A percentile compares a stretch with the other conserved stretches of the same genome.
Evolutionary conservation across 2,113 vertebrate genomes (phyloP).

Genomic region (Indicator indicator): DNA sequence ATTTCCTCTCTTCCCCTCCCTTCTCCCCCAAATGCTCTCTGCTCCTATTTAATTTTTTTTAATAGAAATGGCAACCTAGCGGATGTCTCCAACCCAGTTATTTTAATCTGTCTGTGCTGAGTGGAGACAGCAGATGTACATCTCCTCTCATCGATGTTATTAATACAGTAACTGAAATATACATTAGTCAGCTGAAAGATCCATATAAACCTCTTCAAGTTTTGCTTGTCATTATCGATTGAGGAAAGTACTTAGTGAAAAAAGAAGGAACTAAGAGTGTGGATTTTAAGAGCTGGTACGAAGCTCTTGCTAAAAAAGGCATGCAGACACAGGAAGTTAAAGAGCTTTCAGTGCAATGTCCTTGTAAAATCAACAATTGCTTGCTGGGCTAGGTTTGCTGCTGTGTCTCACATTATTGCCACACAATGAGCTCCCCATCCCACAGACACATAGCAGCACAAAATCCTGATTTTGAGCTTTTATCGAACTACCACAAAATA

Average conservation of each 20-base stretch:
- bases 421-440: background rate
- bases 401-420: background rate
- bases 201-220: background rate
- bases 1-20: background rate
- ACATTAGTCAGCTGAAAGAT: background rate
- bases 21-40: background rate
- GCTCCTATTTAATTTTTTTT: background rate
- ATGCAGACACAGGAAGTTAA: background rate
- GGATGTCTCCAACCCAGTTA: background rate
- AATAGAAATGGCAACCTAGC: background rate
- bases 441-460: background rate
- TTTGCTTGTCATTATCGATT: background rate
- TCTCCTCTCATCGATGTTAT: background rate
- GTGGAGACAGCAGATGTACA: background rate
- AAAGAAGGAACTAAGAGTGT: background rate
- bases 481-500: background rate
- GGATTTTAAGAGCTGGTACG: background rate
- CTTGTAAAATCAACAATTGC: background rate
- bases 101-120: background rate
- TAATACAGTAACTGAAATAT: conserved; percentile 16
- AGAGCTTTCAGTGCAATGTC: background rate
- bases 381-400: background rate
- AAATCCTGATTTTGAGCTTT: background rate
- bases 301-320: conserved; percentile 2
- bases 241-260: background rate